A percentile compares a stretch with the other conserved stretches of the same genome.
These are phyloP conservation scores for Clarias batrachus DNA, from an alignment of 2,113 vertebrate species.

Conservation along the genomic window DNA sequence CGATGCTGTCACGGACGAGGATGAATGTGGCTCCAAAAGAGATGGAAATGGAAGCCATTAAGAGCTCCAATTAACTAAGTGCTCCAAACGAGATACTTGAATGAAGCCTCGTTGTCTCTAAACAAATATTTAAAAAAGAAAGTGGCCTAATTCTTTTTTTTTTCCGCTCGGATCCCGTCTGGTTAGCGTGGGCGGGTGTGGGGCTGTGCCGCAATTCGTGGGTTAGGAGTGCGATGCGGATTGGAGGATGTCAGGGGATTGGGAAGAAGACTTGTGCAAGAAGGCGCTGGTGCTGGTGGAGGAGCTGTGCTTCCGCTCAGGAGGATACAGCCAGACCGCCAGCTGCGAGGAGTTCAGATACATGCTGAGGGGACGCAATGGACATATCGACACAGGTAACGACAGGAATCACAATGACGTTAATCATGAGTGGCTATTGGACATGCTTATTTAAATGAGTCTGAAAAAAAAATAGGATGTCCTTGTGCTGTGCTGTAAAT, in stretches of 20 bases:
- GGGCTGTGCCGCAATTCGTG: constrained; percentile 65
- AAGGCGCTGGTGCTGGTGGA: constrained; percentile 83
- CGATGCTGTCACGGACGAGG: constrained; percentile 40
- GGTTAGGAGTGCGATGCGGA: constrained; percentile 76
- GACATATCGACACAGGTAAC: constrained; percentile 79
- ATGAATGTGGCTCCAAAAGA: constrained; percentile 51
- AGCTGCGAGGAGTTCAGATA: constrained; percentile 85
- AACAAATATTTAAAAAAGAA: constrained; percentile 24
- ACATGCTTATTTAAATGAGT: background rate
- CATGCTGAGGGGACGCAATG: constrained; percentile 75
- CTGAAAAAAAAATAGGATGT: background rate
- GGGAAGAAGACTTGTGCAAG: constrained; percentile 88
- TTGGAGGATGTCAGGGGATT: constrained; percentile 90
- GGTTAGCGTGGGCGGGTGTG: constrained; percentile 63
- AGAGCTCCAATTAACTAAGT: constrained; percentile 56
- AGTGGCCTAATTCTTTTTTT: constrained; percentile 59
- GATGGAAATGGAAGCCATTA: constrained; percentile 54
- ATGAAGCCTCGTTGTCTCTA: constrained; percentile 32
- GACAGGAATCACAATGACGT: too few species aligned
- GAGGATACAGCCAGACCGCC: constrained; percentile 77
- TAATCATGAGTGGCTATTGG: background rate
- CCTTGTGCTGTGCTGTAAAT: background rate
- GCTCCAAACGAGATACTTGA: constrained; percentile 28
- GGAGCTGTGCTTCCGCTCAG: constrained; percentile 82
- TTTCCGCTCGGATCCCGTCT: constrained; percentile 57